Evolutionary conservation across 2,888 invertebrate genomes (phyloP).

Genomic region (Acleris emargana): DNA sequence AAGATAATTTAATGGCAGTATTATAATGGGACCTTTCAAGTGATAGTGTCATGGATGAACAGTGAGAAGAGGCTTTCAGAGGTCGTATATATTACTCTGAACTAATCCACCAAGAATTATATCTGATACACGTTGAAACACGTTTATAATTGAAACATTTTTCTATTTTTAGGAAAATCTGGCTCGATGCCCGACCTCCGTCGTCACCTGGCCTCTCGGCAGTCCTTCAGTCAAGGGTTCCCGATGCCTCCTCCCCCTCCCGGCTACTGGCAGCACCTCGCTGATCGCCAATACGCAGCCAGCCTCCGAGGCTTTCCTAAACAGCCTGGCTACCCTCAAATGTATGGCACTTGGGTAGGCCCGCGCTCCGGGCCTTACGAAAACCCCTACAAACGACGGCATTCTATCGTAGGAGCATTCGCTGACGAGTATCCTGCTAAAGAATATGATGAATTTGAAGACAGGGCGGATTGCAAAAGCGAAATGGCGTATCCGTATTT

Average conservation of each 20-base stretch:
- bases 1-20: too few species aligned
- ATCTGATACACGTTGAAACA: neutral
- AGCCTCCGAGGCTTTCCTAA: constrained; percentile 72
- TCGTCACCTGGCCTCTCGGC: constrained; percentile 68
- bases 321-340: constrained; percentile 60
- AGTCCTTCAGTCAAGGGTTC: constrained; percentile 70
- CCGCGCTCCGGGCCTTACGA: constrained; percentile 77
- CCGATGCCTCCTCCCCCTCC: constrained; percentile 72
- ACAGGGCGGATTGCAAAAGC: constrained; percentile 73
- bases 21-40: too few species aligned
- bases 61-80: too few species aligned
- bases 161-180: constrained; percentile 67
- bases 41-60: too few species aligned
- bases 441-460: constrained; percentile 68
- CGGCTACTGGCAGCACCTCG: constrained; percentile 76
- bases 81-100: too few species aligned
- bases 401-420: constrained; percentile 81
- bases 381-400: constrained; percentile 80
- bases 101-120: too few species aligned
- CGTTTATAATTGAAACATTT: neutral
- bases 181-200: constrained; percentile 81
- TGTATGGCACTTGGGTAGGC: constrained; percentile 77
- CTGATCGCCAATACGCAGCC: constrained; percentile 74
- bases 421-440: constrained; percentile 75
- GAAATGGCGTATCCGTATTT: constrained; percentile 76